These are phyloP conservation scores for Brachyopa scutellaris DNA, from an alignment of 2,888 invertebrate species.

Conservation along the genomic window DNA sequence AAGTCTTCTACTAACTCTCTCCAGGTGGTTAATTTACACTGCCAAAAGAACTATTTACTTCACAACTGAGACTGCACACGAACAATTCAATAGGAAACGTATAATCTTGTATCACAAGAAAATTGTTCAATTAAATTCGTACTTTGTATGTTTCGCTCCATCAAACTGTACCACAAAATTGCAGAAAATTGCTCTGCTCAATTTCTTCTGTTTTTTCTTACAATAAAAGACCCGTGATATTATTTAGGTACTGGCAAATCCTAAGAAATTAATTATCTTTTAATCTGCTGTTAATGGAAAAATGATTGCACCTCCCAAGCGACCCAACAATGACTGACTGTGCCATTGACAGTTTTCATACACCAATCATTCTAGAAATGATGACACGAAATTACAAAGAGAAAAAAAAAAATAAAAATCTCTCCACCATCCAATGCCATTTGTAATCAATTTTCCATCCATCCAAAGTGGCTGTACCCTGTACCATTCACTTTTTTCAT, in stretches of 20 bases:
- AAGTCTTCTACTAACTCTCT: too few species aligned
- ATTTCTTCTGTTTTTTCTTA: too few species aligned
- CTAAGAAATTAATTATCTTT: not conserved
- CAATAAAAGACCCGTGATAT: not conserved
- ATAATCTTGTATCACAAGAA: not conserved
- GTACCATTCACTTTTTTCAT: constrained; percentile 30
- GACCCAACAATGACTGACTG: too few species aligned
- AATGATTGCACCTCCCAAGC: constrained; percentile 6
- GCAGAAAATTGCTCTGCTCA: not conserved
- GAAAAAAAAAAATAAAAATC: constrained; percentile 31
- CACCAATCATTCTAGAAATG: not conserved
- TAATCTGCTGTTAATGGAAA: constrained; percentile 1
- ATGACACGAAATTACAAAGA: constrained; percentile 2
- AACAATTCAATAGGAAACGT: not conserved
- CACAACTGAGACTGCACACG: not conserved
- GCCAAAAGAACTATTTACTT: too few species aligned
- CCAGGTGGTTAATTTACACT: too few species aligned
- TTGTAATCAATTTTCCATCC: constrained; percentile 56
- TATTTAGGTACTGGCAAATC: not conserved
- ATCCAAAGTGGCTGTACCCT: constrained; percentile 29
- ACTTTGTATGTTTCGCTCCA: not conserved
- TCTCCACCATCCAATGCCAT: constrained; percentile 15
- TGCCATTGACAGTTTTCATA: not conserved
- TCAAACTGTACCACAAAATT: too few species aligned
- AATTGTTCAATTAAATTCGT: constrained; percentile 20